phyloP scores from a whole-genome alignment of 2,113 vertebrate species.

The Pseudonaja textilis region DNA sequence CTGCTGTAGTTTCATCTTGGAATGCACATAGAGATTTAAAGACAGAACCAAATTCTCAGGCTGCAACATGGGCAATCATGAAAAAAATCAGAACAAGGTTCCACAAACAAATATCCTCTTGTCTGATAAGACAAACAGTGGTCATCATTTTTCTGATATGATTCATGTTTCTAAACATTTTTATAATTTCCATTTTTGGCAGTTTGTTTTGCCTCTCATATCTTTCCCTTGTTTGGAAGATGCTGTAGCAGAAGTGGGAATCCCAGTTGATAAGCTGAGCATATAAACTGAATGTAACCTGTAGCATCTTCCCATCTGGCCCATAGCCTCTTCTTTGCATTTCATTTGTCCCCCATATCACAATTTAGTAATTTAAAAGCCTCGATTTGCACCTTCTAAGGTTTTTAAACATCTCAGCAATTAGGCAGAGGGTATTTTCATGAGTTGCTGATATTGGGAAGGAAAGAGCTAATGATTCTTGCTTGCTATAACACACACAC shows the following conservation, averaged over 20 bases:
- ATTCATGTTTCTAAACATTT: neutral
- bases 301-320: neutral
- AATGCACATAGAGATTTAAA: neutral
- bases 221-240: neutral
- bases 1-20: neutral
- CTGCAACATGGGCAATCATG: neutral
- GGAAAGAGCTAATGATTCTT: neutral
- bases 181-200: neutral
- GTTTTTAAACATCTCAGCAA: neutral
- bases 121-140: neutral
- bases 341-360: neutral
- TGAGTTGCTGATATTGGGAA: neutral
- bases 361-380: neutral
- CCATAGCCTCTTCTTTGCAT: neutral
- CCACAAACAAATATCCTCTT: neutral
- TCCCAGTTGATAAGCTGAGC: neutral
- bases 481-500: neutral
- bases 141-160: neutral
- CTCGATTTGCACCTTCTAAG: neutral
- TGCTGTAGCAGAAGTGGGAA: neutral
- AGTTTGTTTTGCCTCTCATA: neutral
- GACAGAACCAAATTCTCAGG: neutral
- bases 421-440: neutral
- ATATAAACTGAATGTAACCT: neutral
- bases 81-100: neutral